Percentiles rank a stretch among this genome's conserved stretches.
Conservation (phyloP, 2,113 vertebrate species). For the Amblyopsis rosae region DNA sequence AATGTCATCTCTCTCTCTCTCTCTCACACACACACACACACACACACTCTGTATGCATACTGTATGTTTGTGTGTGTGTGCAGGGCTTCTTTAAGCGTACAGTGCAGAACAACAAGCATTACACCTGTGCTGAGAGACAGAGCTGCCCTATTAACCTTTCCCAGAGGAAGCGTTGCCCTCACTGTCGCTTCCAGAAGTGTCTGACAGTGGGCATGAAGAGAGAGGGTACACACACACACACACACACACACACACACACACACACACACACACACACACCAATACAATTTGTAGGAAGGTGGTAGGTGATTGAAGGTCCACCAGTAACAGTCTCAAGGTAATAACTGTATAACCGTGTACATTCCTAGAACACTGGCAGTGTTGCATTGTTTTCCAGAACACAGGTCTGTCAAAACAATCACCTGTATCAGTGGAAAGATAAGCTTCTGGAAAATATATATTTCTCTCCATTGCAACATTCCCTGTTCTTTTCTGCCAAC, state of each 20-base stretch:
- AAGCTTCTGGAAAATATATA: not conserved
- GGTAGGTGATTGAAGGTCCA: no score
- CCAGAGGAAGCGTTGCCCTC: constrained; percentile 81
- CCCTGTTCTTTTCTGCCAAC: constrained; percentile 11
- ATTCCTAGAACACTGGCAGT: not conserved
- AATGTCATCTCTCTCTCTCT: not conserved
- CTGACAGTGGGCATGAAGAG: constrained; percentile 80
- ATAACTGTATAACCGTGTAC: not conserved
- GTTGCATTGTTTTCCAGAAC: not conserved
- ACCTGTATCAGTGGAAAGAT: not conserved
- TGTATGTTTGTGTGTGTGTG: not conserved
- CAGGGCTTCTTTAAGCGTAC: constrained; percentile 85
- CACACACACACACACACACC: not conserved
- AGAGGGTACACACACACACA: constrained; percentile 68
- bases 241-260: not conserved
- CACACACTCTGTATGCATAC: not conserved
- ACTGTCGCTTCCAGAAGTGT: constrained; percentile 82
- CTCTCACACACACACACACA: not conserved
- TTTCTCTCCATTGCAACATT: not conserved
- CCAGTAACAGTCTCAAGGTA: not conserved
- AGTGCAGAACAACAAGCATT: constrained; percentile 81
- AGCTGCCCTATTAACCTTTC: constrained; percentile 77
- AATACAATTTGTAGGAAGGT: not conserved
- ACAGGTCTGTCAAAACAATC: not conserved
- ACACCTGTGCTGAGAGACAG: constrained; percentile 77